Conservation (phyloP, 1,140 invertebrate species). For the Oreohelix idahoensis region DNA sequence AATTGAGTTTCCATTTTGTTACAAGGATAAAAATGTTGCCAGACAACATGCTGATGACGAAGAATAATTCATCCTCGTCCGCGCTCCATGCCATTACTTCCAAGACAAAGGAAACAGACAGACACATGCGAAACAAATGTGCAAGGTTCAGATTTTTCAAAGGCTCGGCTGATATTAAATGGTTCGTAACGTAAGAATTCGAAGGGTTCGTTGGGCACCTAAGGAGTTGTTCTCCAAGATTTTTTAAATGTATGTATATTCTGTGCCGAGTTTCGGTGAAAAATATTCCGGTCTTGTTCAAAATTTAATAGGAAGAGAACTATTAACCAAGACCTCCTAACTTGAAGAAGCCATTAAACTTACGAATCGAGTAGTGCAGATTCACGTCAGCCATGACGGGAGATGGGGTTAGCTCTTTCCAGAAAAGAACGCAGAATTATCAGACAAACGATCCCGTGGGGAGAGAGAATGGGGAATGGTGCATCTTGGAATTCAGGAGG, state of each 20-base stretch:
- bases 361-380: not conserved
- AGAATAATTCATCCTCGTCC: not conserved
- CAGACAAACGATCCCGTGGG: not conserved
- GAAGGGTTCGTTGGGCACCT: not conserved
- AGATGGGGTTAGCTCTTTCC: not conserved
- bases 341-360: not conserved
- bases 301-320: not conserved
- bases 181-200: not conserved
- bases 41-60: no score
- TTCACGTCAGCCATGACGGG: not conserved
- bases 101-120: not conserved
- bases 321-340: not conserved
- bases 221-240: not conserved
- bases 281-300: not conserved
- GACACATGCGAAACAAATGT: not conserved
- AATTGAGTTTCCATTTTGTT: no score
- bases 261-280: not conserved
- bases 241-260: not conserved
- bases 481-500: not conserved
- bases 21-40: no score
- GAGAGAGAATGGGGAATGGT: not conserved
- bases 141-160: not conserved
- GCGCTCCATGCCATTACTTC: not conserved
- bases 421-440: not conserved
- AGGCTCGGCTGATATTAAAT: not conserved